Percentiles rank a stretch among this genome's conserved stretches.
Conservation (phyloP, 2,888 invertebrate species). For the Phyllotreta cruciferae region DNA sequence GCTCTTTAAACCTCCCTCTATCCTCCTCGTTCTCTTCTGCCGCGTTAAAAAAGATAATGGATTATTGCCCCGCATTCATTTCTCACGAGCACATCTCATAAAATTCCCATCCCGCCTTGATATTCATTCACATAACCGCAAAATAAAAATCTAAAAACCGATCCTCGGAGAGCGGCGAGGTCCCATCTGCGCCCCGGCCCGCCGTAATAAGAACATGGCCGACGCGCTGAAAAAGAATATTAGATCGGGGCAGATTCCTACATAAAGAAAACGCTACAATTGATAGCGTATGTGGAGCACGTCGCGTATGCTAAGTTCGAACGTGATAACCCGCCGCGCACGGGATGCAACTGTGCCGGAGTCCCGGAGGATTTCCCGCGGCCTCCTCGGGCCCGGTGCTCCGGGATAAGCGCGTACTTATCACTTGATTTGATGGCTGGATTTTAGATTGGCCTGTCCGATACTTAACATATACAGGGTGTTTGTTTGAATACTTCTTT, state of each 20-base stretch:
- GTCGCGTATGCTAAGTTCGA: constrained; percentile 33
- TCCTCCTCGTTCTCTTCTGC: no score
- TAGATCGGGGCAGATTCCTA: constrained; percentile 28
- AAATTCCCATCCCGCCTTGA: constrained; percentile 15
- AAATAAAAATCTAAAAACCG: constrained; percentile 30
- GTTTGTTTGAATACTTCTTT: no score
- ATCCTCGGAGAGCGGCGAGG: constrained; percentile 19
- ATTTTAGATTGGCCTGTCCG: constrained; percentile 26
- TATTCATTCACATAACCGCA: constrained; percentile 29
- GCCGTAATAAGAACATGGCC: constrained; percentile 30
- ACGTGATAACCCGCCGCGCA: constrained; percentile 29
- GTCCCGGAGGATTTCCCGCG: constrained; percentile 21
- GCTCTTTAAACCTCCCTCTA: no score
- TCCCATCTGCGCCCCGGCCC: constrained; percentile 27
- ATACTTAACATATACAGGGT: no score
- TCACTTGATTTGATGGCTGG: constrained; percentile 28
- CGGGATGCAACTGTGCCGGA: constrained; percentile 21
- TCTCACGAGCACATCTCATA: constrained; percentile 21
- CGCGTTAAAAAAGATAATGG: constrained; percentile 17
- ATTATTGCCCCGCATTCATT: constrained; percentile 20
- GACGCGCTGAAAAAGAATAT: constrained; percentile 30
- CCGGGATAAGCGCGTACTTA: constrained; percentile 24
- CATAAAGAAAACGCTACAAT: constrained; percentile 29
- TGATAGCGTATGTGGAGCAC: constrained; percentile 32
- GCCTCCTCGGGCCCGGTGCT: constrained; percentile 24